Conservation (phyloP, 2,113 vertebrate genomes). For the Zosterops japonicus region DNA sequence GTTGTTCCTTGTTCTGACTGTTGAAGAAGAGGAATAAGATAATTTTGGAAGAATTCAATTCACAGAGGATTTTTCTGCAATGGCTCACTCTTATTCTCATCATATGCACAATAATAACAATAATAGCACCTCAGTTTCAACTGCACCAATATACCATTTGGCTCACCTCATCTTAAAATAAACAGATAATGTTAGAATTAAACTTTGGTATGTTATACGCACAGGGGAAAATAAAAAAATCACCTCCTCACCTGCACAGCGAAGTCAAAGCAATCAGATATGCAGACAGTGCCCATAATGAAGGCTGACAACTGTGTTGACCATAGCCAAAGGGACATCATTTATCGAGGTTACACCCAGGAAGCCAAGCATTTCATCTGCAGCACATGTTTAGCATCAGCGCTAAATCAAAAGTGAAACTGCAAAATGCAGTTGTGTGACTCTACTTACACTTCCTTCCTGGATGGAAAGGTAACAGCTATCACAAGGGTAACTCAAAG, state of each 20-base stretch:
- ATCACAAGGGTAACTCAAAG: not conserved
- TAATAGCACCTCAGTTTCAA: not conserved
- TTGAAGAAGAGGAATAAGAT: not conserved
- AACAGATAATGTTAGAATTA: not conserved
- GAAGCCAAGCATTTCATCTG: not conserved
- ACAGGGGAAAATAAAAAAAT: not conserved
- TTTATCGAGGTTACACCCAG: not conserved
- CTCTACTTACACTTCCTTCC: not conserved
- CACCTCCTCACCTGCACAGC: not conserved
- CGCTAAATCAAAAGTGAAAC: constrained; percentile 53
- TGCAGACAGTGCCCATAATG: not conserved
- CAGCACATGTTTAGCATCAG: not conserved
- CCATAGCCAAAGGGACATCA: not conserved
- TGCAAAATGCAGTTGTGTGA: not conserved
- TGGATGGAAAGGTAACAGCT: not conserved
- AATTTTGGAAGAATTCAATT: not conserved
- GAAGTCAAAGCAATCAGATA: not conserved
- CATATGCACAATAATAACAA: not conserved
- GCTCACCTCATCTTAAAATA: not conserved
- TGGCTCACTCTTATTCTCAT: not conserved
- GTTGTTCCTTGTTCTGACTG: not conserved
- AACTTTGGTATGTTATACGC: not conserved
- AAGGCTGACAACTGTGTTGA: not conserved
- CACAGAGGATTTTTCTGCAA: not conserved
- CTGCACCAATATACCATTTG: not conserved